Conservation (phyloP, 2,797 vertebrate species). For the Enteromius argenteus region DNA sequence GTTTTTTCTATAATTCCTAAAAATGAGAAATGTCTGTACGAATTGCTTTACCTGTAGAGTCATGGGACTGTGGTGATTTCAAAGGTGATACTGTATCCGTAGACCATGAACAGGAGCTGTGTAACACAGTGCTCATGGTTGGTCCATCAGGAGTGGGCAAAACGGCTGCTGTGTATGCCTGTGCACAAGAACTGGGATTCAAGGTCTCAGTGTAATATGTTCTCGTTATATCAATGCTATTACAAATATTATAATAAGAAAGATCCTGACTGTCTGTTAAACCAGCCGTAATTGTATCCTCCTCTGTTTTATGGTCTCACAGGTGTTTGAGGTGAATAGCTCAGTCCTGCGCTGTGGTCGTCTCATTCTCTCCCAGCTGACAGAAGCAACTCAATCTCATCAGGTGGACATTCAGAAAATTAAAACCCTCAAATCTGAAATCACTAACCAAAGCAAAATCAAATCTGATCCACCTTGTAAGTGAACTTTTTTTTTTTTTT, state of each 20-base stretch:
- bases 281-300: background rate
- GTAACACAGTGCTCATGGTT: constrained; percentile 87
- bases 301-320: background rate
- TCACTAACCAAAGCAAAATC: constrained; percentile 62
- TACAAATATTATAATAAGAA: background rate
- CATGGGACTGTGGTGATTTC: constrained; percentile 84
- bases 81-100: constrained; percentile 77
- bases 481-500: constrained; percentile 50
- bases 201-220: constrained; percentile 79
- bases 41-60: constrained; percentile 71
- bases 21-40: background rate
- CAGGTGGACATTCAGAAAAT: constrained; percentile 87
- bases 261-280: background rate
- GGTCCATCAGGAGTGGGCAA: constrained; percentile 92
- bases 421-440: constrained; percentile 83
- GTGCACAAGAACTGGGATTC: constrained; percentile 92
- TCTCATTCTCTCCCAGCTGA: constrained; percentile 89
- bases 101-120: constrained; percentile 71
- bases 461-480: constrained; percentile 79
- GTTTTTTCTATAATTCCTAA: background rate
- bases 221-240: background rate
- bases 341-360: constrained; percentile 90
- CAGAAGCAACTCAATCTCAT: constrained; percentile 95
- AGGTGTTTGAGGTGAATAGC: constrained; percentile 96
- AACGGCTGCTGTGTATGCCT: constrained; percentile 92